These are phyloP conservation scores for Sphaeramia orbicularis DNA, from an alignment of 2,797 vertebrate genomes.

Conservation along the genomic window DNA sequence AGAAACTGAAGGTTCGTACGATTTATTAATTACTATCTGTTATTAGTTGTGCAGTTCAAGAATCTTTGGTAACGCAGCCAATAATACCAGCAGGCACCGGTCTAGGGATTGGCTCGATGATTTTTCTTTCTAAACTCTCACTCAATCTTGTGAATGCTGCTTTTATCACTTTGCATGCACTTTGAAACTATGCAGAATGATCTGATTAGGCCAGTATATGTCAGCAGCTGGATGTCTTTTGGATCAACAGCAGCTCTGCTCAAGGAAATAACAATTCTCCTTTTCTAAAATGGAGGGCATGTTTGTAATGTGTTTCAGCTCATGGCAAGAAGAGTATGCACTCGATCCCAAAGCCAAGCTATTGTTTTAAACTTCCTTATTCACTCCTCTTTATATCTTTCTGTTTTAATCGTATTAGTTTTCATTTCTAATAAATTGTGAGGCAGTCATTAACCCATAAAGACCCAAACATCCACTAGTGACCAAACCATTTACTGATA, in stretches of 20 bases:
- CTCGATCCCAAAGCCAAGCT: too few relatives aligned
- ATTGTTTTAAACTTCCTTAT: too few relatives aligned
- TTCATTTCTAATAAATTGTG: too few relatives aligned
- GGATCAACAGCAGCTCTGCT: not conserved
- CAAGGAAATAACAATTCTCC: not conserved
- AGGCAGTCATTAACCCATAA: too few relatives aligned
- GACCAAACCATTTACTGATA: too few relatives aligned
- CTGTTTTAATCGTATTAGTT: too few relatives aligned
- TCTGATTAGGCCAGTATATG: not conserved
- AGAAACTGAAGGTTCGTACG: slow-evolving; percentile 31
- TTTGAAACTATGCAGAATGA: not conserved
- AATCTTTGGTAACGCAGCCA: not conserved
- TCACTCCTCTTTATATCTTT: too few relatives aligned
- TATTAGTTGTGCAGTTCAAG: too few relatives aligned
- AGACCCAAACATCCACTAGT: too few relatives aligned
- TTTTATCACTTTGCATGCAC: not conserved
- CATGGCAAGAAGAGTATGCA: too few relatives aligned
- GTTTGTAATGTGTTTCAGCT: not conserved
- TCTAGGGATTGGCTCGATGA: not conserved
- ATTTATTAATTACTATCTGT: too few relatives aligned
- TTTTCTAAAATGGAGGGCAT: not conserved
- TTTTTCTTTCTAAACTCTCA: not conserved
- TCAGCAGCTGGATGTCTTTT: not conserved
- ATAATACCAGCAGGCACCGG: not conserved
- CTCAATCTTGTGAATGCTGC: not conserved